These are phyloP conservation scores for Pseudococcus viburni DNA, from an alignment of 2,888 invertebrate species.

Conservation along the genomic window DNA sequence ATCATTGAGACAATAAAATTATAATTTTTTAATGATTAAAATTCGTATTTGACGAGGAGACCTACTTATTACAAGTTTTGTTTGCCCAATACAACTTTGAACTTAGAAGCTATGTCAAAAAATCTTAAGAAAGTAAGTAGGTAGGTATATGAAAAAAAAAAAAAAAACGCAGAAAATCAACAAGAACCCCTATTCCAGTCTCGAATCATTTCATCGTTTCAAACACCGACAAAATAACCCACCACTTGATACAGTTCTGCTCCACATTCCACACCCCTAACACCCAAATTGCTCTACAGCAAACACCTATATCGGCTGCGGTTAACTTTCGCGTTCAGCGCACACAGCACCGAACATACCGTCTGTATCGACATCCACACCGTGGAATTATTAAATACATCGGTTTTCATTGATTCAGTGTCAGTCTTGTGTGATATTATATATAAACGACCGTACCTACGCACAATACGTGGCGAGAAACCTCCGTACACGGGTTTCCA, in stretches of 20 bases:
- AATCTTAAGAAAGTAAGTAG: no score
- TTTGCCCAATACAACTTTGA: no score
- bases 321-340: neutral
- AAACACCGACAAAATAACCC: neutral
- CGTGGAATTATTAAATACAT: neutral
- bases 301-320: neutral
- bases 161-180: neutral
- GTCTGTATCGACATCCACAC: neutral
- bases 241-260: neutral
- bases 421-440: neutral
- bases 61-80: no score
- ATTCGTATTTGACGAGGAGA: no score
- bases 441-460: neutral
- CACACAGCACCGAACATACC: neutral
- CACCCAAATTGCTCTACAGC: neutral
- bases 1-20: no score
- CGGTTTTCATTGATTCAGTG: neutral
- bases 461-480: neutral
- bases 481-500: neutral
- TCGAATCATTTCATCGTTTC: neutral
- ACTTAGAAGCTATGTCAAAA: no score
- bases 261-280: neutral
- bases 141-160: no score
- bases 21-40: no score
- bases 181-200: neutral